Conservation (phyloP, 2,888 invertebrate genomes). For the Melipona bicolor region DNA sequence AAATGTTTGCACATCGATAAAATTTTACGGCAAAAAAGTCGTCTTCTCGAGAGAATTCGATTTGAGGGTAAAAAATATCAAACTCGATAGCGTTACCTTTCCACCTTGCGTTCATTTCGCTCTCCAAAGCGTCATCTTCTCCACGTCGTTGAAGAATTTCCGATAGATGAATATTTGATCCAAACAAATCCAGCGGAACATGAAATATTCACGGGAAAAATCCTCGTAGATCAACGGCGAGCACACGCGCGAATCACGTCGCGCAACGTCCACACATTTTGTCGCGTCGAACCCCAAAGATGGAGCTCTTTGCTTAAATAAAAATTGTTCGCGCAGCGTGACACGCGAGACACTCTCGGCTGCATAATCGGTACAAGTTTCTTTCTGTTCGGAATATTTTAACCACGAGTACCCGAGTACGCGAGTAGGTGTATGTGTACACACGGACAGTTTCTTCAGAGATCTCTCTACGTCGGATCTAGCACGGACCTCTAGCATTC, state of each 20-base stretch:
- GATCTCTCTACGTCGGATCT: constrained; percentile 28
- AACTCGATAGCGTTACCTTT: background rate
- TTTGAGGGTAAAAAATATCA: background rate
- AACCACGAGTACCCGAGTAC: background rate
- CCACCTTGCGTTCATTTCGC: background rate
- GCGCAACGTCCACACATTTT: no score
- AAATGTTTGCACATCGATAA: no score
- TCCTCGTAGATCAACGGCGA: background rate
- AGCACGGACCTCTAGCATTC: constrained; percentile 37
- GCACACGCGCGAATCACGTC: background rate
- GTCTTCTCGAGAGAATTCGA: no score
- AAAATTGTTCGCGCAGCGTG: constrained; percentile 11
- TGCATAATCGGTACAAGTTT: constrained; percentile 19
- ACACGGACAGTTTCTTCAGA: constrained; percentile 6
- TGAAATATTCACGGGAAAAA: background rate
- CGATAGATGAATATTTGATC: constrained; percentile 5
- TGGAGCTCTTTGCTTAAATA: background rate
- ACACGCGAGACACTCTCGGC: background rate
- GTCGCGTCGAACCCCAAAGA: no score
- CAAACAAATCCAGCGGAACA: background rate
- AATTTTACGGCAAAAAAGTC: no score
- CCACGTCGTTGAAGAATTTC: background rate
- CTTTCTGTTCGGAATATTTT: constrained; percentile 12
- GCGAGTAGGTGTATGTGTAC: background rate
- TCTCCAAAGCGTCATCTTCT: background rate